These are phyloP conservation scores for Xenotilapia caudafasciata DNA, from an alignment of 2,113 vertebrate genomes.

Conservation along the genomic window DNA sequence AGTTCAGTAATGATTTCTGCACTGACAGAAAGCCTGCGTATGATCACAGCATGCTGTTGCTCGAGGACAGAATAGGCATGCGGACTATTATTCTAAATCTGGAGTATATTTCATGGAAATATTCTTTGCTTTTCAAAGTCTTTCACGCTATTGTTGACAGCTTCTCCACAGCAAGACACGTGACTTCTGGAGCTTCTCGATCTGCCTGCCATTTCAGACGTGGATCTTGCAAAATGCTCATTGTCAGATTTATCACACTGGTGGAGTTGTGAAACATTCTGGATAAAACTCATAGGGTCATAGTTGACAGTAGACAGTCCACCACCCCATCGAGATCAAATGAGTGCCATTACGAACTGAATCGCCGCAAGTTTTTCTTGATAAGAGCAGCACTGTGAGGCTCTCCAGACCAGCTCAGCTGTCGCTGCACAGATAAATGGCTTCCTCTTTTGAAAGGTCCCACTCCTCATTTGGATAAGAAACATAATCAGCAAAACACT, in stretches of 20 bases:
- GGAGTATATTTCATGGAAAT: slow-evolving; percentile 60
- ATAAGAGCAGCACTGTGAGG: slow-evolving; percentile 62
- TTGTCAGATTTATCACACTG: slow-evolving; percentile 18
- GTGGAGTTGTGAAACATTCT: slow-evolving; percentile 31
- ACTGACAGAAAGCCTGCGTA: slow-evolving; percentile 45
- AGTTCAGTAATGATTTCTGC: slow-evolving; percentile 56
- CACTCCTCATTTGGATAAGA: slow-evolving; percentile 61
- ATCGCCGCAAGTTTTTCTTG: slow-evolving; percentile 39
- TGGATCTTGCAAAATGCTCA: slow-evolving; percentile 42
- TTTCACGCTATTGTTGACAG: slow-evolving; percentile 56
- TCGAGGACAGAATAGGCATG: slow-evolving; percentile 36
- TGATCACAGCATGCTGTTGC: slow-evolving; percentile 46
- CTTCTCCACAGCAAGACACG: slow-evolving; percentile 32
- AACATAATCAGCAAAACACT: slow-evolving; percentile 49
- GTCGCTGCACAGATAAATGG: slow-evolving; percentile 59
- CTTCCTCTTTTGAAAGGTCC: slow-evolving; percentile 67
- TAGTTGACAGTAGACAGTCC: slow-evolving; percentile 54
- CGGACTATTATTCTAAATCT: slow-evolving; percentile 50
- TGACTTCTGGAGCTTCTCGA: slow-evolving; percentile 2
- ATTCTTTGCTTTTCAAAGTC: slow-evolving; percentile 27
- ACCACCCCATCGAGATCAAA: slow-evolving; percentile 53
- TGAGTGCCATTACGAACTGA: slow-evolving; percentile 37
- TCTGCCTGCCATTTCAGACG: background rate
- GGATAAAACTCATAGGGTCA: slow-evolving; percentile 26
- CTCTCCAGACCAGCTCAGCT: slow-evolving; percentile 64